A percentile compares a stretch with the other conserved stretches of the same genome.
Conservation (phyloP, 2,888 invertebrate genomes). For the Plemyria rubiginata region DNA sequence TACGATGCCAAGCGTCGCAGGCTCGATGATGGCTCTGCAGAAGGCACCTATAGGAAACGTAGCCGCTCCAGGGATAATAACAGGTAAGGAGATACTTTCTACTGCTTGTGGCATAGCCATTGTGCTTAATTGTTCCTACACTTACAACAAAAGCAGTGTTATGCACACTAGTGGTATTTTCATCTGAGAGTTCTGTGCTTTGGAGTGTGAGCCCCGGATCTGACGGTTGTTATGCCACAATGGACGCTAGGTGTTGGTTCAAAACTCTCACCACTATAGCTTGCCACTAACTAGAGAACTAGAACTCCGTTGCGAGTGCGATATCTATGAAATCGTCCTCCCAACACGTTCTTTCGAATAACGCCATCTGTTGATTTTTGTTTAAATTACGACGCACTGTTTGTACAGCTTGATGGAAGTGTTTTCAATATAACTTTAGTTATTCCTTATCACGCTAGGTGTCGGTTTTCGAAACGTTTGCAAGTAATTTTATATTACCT, state of each 20-base stretch:
- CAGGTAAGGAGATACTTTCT: conserved; percentile 79
- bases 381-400: not conserved
- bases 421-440: not conserved
- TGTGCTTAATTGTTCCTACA: no score
- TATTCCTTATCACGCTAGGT: conserved; percentile 12
- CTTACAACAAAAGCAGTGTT: not conserved
- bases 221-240: not conserved
- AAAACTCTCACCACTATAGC: no score
- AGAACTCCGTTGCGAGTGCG: not conserved
- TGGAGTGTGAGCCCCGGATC: not conserved
- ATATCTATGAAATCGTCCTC: not conserved
- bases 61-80: conserved; percentile 81
- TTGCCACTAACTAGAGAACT: not conserved
- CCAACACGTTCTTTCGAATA: not conserved
- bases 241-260: no score
- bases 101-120: no score
- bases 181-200: not conserved
- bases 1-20: conserved; percentile 89
- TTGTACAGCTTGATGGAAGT: not conserved
- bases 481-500: no score
- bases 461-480: not conserved
- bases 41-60: conserved; percentile 77
- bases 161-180: not conserved
- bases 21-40: conserved; percentile 83
- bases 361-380: conserved; percentile 22